Percentiles rank a stretch among this genome's conserved stretches.
Evolutionary conservation across 2,797 vertebrate genomes (phyloP).

Genomic region (Argya squamiceps): DNA sequence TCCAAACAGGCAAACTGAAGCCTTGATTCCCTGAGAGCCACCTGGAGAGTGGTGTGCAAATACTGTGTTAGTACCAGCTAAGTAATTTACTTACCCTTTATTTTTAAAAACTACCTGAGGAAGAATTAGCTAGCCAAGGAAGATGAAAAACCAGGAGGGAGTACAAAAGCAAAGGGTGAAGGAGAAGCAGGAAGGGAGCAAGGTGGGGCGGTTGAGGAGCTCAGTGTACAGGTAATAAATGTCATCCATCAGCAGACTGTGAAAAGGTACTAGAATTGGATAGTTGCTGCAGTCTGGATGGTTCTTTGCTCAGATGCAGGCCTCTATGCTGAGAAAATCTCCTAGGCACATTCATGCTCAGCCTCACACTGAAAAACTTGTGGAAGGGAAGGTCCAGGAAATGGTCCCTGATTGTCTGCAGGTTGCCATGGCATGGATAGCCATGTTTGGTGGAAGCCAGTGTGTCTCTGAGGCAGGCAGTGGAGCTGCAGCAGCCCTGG

Average conservation of each 20-base stretch:
- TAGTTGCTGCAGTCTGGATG: neutral
- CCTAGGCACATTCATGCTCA: neutral
- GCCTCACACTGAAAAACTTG: neutral
- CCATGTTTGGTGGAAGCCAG: neutral
- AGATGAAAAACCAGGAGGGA: neutral
- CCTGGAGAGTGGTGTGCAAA: neutral
- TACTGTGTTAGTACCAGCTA: neutral
- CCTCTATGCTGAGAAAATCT: neutral
- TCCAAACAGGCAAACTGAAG: neutral
- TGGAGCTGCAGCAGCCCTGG: rapidly evolving
- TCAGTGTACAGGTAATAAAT: neutral
- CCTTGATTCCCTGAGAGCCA: neutral
- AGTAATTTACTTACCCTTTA: neutral
- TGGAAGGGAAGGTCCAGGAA: neutral
- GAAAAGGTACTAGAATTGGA: neutral
- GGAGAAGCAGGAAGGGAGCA: neutral
- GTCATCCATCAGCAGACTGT: neutral
- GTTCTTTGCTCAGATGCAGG: neutral
- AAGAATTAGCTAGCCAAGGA: neutral
- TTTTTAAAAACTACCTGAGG: neutral
- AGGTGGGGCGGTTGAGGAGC: neutral
- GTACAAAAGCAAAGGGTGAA: neutral
- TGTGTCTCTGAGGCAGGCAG: neutral
- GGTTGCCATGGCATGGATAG: neutral
- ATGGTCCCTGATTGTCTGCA: neutral